Evolutionary conservation across 2,888 invertebrate species (phyloP), one percentile per base, ranked within the genome.

Genomic region (Smittia sp.): DNA sequence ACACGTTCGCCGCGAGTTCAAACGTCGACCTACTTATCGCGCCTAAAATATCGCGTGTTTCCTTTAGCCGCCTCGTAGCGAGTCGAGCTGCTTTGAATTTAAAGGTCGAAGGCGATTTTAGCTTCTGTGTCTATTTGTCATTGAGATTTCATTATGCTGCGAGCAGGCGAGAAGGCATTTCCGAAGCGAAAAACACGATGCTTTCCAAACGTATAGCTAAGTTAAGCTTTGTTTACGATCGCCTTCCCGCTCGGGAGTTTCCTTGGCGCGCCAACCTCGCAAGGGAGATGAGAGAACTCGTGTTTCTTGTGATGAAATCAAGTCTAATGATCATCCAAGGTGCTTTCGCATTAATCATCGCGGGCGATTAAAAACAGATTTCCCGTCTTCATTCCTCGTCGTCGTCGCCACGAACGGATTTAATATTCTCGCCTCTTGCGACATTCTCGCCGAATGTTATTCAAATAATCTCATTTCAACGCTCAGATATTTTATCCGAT

Each of bases 171-270:
- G 11, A 15, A 46, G 11, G 46, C 15, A 46, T 32, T 32, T 32
- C 32, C 32, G 4, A 32, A 32, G 9, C 32, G 3, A 46, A 46
- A 15, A 46, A 46, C 11, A 46, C n/a, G 46, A 46, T 11, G 2
- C 46, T n/a, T 46, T 46, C 15, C 18, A 18, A 22, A 58, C 22
- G 11, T 13, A 1, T 3, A 58, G 58, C 7, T 13, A 58, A 58
- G 18, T 22, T 13, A 22, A 58, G 58, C 22, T 58, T 58, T 58
- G 58, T 58, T 58, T 58, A 58, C n/a, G 58, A 22, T 58, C 58
- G 58, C 58, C n/a, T 52, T 52, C 52, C 52, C 52, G 52, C 52
- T 4, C 52, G 52, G 22, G 13, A 22, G 58, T 18, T 58, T 58
- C 58, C 58, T 58, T 58, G 58, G 58, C 22, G 22, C 22, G 20